A percentile compares a stretch with the other conserved stretches of the same genome.
Evolutionary conservation across 2,113 vertebrate genomes (phyloP).

Genomic region (Benitochromis conjunctus): DNA sequence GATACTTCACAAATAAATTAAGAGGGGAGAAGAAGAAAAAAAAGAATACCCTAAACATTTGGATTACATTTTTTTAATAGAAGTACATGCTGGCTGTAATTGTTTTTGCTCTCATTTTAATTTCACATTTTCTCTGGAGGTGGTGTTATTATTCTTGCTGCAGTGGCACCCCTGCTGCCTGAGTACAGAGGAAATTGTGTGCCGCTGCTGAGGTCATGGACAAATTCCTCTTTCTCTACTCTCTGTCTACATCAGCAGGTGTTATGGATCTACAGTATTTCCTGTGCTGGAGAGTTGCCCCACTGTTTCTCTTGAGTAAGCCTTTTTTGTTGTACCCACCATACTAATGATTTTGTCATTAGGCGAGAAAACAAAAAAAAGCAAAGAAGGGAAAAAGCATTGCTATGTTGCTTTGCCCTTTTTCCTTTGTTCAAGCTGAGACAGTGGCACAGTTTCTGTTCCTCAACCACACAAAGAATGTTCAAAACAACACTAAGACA

Average conservation of each 20-base stretch:
- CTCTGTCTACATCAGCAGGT: slow-evolving; percentile 47
- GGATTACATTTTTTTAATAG: slow-evolving; percentile 1
- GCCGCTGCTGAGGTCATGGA: slow-evolving; percentile 28
- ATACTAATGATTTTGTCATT: not conserved
- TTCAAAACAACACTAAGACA: not conserved
- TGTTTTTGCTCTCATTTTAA: slow-evolving; percentile 31
- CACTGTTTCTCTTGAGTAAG: slow-evolving; percentile 62
- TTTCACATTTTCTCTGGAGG: slow-evolving; percentile 33
- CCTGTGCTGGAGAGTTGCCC: slow-evolving; percentile 42
- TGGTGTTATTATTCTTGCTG: slow-evolving; percentile 27
- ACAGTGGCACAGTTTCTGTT: not conserved
- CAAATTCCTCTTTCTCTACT: slow-evolving; percentile 37
- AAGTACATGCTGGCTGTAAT: slow-evolving; percentile 20
- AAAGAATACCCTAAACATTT: slow-evolving; percentile 21
- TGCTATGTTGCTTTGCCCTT: not conserved
- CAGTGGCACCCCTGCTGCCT: slow-evolving; percentile 14
- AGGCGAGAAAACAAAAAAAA: not conserved
- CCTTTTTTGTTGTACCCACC: not conserved
- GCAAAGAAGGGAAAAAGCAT: not conserved
- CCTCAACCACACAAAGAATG: not conserved
- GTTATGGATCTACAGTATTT: slow-evolving; percentile 49
- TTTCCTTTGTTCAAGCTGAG: not conserved
- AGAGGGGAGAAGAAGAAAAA: not conserved
- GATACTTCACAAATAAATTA: slow-evolving; percentile 31
- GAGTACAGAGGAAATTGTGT: slow-evolving; percentile 14